Evolutionary conservation across 2,113 vertebrate species (phyloP).

Genomic region (Thunnus thynnus): DNA sequence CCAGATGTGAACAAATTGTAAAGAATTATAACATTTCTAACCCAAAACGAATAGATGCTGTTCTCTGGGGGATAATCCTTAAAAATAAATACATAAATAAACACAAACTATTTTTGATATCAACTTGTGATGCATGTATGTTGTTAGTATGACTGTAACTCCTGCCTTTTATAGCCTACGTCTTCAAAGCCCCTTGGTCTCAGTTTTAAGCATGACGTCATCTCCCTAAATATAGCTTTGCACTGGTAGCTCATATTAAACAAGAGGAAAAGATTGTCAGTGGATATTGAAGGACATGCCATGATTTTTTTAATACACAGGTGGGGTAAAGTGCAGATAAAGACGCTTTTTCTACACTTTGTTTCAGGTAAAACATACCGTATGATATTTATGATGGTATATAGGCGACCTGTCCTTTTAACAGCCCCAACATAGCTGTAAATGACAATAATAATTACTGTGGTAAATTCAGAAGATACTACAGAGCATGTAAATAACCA

Average conservation of each 20-base stretch:
- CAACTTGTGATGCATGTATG: background rate
- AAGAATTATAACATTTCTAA: background rate
- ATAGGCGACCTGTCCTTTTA: background rate
- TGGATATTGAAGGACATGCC: conserved; percentile 30
- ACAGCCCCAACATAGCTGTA: background rate
- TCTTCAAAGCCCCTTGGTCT: conserved; percentile 49
- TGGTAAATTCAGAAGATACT: background rate
- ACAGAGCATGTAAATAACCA: background rate
- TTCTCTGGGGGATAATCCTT: conserved; percentile 1
- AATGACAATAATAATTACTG: background rate
- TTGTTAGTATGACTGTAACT: conserved; percentile 7
- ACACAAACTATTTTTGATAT: background rate
- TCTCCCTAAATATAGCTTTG: conserved; percentile 51
- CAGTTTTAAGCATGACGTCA: conserved; percentile 57
- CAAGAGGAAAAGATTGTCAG: conserved; percentile 13
- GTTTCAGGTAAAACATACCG: conserved; percentile 8
- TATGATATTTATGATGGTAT: background rate
- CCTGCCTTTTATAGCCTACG: conserved; percentile 17
- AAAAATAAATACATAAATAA: background rate
- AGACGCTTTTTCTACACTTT: background rate
- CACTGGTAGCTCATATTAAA: conserved; percentile 21
- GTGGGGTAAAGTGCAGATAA: background rate
- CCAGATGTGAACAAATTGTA: background rate
- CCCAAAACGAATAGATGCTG: conserved; percentile 22
- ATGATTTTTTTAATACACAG: conserved; percentile 28